Evolutionary conservation across 2,113 vertebrate genomes (phyloP), one percentile per base, ranked within the genome.

Genomic region (Rostratula benghalensis): DNA sequence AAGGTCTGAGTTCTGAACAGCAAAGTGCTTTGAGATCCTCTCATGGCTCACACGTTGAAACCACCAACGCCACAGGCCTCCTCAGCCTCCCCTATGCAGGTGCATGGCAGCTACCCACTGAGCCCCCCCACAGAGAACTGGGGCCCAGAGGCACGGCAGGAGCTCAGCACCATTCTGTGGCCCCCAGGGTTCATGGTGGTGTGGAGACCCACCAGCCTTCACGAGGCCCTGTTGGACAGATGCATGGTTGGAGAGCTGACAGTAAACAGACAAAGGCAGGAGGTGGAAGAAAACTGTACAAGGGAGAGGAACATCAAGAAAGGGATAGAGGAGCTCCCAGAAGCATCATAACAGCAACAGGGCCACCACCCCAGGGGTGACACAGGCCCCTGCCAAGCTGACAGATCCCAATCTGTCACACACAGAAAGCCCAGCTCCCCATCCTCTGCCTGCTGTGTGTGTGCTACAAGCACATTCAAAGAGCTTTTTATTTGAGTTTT

Each of bases 91-190:
- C 48, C 20, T 31, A 10, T 24, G 28, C 28, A 64, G 45, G 22
- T 9, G 6, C 4, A 5, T 4, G 56, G 30, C 4, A 33, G 46
- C 18, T 13, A 11, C 7, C 15, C 6, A 15, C 13, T 2, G 7
- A 8, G 3, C 3, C 20, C 6, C 53, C 53, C 28, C 45, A 3
- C 2, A 43, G 17, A 50, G 25, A 39, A 37, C n/a, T 2, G 37
- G 28, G 24, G 46, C 30, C 30, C 63, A 28, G 43, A 39, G 30
- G 24, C 16, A 27, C 9, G 8, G 24, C n/a, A 59, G 43, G 60
- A 57, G n/a, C 57, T 84, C 13, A 0, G 31, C 50, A 67, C 27
- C 28, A 45, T 17, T 11, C 41, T 7, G 27, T 17, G 12, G 39
- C 18, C 27, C 33, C 25, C 2, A 0, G 7, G 18, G 10, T 3